Base-by-base conservation (phyloP, 2,888 invertebrate species). In the Anagyrus pseudococci region DNA sequence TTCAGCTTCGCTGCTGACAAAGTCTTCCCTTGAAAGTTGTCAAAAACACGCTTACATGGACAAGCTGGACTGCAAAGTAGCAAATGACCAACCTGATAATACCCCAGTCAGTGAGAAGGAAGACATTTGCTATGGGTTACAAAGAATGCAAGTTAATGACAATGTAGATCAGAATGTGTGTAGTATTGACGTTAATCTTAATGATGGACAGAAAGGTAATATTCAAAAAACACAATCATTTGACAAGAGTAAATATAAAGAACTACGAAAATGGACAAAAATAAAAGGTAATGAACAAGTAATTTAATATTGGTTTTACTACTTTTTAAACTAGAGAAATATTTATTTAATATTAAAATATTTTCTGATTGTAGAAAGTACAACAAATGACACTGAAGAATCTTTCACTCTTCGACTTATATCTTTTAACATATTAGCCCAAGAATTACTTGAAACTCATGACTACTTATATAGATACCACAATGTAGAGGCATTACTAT, bases 391-490 rank as follows among this genome's bases (percentile, higher is more conserved):
- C 78, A 49, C 75, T 76, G 83, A 80, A 22, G 75, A 80, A 15
- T 75, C 80, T 29, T 83, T 86, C 63, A 79, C 79, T 59, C 89
- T 94, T 72, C 88, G 86, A 65, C 79, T 96, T 26, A 83, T 95
- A 78, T 91, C 91, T 0, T 97, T 95, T 80, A 97, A 98, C 80
- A 89, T 97, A 26, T 82, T 97, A 61, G 91, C 96, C 0, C 96
- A 96, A 81, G 86, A 89, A 71, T 83, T 96, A 44, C 75, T 96
- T 57, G 86, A 89, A 68, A 83, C 85, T 67, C 93, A 96, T 76
- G 81, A 84, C 0, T 84, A 91, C 73, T 82, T 97, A 15, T 97
- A 97, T 75, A 81, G 77, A 20, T 73, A 83, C 1, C 89, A 91
- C 72, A 77, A 86, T 33, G 78, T 82, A 6, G 68, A 77, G 0